Conservation (phyloP, 2,113 vertebrate species). For the Indicator indicator region DNA sequence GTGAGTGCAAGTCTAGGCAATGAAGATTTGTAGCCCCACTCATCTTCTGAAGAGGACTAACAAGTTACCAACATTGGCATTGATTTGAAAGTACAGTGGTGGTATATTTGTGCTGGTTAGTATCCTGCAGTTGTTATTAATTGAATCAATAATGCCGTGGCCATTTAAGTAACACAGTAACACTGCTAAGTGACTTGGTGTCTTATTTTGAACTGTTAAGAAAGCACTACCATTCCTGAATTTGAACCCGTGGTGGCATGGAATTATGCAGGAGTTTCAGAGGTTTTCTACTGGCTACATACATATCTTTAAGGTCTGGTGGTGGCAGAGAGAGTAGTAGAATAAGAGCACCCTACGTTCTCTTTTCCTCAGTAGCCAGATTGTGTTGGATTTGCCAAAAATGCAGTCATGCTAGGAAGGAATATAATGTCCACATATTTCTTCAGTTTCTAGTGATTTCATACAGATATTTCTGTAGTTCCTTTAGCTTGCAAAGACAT, state of each 20-base stretch:
- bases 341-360: not conserved
- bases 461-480: not conserved
- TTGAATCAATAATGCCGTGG: not conserved
- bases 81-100: not conserved
- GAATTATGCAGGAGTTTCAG: not conserved
- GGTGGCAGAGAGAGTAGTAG: not conserved
- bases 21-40: not conserved
- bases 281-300: not conserved
- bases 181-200: not conserved
- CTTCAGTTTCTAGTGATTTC: not conserved
- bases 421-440: not conserved
- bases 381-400: not conserved
- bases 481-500: not conserved
- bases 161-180: not conserved
- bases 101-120: slow-evolving; percentile 33
- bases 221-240: not conserved
- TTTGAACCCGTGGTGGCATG: not conserved
- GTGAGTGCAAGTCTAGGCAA: not conserved
- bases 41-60: not conserved
- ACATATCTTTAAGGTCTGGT: not conserved
- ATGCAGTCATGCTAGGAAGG: not conserved
- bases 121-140: not conserved
- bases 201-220: not conserved
- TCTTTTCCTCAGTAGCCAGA: not conserved
- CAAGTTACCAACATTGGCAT: not conserved